These are phyloP conservation scores for Myoxocephalus aenaeus DNA, from an alignment of 2,797 vertebrate species.

Conservation along the genomic window DNA sequence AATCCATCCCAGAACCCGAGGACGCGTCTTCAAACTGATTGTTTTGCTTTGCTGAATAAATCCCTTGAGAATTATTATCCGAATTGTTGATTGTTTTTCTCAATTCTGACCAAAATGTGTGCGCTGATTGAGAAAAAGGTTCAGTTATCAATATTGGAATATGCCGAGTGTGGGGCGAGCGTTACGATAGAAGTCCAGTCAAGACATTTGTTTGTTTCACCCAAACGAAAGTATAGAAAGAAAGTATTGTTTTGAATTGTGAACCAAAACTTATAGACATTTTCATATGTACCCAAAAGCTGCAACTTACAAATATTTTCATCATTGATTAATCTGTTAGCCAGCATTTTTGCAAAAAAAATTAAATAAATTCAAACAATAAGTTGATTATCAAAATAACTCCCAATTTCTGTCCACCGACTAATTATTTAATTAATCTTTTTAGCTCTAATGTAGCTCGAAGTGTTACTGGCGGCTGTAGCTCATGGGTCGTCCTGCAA, in stretches of 20 bases:
- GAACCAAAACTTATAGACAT: neutral
- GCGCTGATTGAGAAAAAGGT: neutral
- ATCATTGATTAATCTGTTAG: neutral
- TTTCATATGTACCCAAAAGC: neutral
- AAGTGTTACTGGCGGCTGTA: neutral
- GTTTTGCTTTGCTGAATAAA: neutral
- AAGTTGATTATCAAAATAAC: neutral
- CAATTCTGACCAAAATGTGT: no score
- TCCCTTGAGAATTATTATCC: neutral
- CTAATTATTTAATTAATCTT: neutral
- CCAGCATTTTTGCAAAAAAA: neutral
- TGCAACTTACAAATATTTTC: neutral
- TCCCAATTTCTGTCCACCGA: neutral
- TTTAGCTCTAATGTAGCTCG: neutral
- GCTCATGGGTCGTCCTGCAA: no score
- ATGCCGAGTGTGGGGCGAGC: no score
- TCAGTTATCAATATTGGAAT: no score
- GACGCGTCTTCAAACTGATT: neutral
- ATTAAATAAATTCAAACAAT: neutral
- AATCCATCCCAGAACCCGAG: neutral
- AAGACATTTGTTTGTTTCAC: neutral
- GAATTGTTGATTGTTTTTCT: no score
- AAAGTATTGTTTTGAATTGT: neutral
- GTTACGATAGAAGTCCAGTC: neutral
- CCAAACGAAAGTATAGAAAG: neutral